phyloP scores from a whole-genome alignment of 2,888 invertebrate species.

The Limulus polyphemus region DNA sequence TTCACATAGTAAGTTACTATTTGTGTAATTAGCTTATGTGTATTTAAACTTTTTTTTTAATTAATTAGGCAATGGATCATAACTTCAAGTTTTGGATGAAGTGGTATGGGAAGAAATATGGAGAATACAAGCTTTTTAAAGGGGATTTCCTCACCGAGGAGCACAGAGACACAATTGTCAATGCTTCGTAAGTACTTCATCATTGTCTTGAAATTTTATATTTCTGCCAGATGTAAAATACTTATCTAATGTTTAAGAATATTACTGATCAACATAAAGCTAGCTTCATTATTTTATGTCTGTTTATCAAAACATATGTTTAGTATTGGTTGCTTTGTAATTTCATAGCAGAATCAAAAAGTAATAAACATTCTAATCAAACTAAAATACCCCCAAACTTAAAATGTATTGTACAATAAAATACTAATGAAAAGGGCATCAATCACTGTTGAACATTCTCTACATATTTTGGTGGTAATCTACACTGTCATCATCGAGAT shows the following conservation, averaged over 20 bases:
- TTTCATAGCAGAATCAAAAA: too few relatives aligned
- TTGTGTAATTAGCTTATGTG: too few relatives aligned
- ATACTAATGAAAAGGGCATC: too few relatives aligned
- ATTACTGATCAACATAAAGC: neutral
- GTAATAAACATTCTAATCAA: too few relatives aligned
- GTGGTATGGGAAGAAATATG: slow-evolving; percentile 93
- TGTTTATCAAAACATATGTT: too few relatives aligned
- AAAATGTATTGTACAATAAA: too few relatives aligned
- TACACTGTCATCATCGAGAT: too few relatives aligned
- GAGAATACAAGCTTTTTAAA: slow-evolving; percentile 78
- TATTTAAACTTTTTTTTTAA: slow-evolving; percentile 4
- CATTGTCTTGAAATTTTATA: slow-evolving; percentile 2
- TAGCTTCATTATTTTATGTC: neutral
- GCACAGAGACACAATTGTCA: slow-evolving; percentile 84
- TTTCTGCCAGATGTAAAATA: neutral
- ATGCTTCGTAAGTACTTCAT: slow-evolving; percentile 50
- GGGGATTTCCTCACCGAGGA: slow-evolving; percentile 90
- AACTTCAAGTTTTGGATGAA: slow-evolving; percentile 91
- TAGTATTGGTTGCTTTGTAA: too few relatives aligned
- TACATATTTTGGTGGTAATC: too few relatives aligned
- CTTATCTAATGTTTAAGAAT: neutral
- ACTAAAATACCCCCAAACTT: too few relatives aligned
- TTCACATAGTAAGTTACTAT: too few relatives aligned
- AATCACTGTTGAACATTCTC: too few relatives aligned
- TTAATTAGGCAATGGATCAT: slow-evolving; percentile 62